Evolutionary conservation across 2,113 vertebrate genomes (phyloP).

Genomic region (Microtus richardsoni): DNA sequence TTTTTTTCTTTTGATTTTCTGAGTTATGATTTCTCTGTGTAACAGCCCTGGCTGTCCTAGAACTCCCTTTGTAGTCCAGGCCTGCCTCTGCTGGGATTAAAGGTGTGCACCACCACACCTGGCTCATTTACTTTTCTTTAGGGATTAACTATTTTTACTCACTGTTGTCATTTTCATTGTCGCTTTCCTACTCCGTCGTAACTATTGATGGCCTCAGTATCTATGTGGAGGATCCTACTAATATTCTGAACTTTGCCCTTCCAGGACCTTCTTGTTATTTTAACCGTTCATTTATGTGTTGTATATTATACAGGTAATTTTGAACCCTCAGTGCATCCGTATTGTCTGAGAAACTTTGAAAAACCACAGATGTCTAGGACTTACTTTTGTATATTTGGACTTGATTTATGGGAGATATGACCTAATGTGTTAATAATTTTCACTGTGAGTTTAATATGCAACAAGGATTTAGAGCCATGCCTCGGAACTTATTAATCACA

Average conservation of each 20-base stretch:
- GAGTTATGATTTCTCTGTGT: not conserved
- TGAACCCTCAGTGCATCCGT: conserved; percentile 4
- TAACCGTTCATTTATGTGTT: not conserved
- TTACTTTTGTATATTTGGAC: not conserved
- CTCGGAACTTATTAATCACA: not conserved
- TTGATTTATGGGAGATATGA: conserved; percentile 41
- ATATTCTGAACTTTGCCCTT: not conserved
- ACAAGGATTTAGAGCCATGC: conserved; percentile 17
- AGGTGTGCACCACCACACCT: not conserved
- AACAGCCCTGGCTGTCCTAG: not conserved
- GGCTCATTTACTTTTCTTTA: conserved; percentile 46
- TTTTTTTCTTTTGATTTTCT: not conserved
- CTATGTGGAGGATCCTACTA: not conserved
- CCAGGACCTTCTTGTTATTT: not conserved
- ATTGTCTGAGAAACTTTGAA: conserved; percentile 41
- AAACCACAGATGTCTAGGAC: not conserved
- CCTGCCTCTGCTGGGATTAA: not conserved
- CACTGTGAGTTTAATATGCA: conserved; percentile 3
- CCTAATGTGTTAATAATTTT: conserved; percentile 20
- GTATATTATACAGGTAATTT: not conserved
- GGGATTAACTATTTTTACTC: conserved; percentile 27
- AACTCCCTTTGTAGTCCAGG: not conserved
- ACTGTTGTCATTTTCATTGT: conserved; percentile 19
- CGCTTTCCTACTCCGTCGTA: not conserved
- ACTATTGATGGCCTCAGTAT: not conserved